Evolutionary conservation across 2,888 invertebrate species (phyloP).

Genomic region (Chorisops tibialis): DNA sequence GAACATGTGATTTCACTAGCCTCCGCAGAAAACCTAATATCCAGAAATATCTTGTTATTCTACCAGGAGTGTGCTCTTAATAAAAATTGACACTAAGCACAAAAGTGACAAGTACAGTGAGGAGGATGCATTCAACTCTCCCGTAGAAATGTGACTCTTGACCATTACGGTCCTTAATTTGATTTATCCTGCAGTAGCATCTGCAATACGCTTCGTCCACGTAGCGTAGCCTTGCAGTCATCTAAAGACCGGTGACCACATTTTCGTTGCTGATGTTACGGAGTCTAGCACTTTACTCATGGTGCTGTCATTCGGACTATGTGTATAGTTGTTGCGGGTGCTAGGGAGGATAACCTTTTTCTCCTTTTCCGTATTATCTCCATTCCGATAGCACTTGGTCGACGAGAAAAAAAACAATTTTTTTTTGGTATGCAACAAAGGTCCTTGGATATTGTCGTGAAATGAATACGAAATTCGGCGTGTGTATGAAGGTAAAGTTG

Average conservation of each 20-base stretch:
- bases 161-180: slow-evolving; percentile 24
- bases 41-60: no score
- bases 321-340: slow-evolving; percentile 13
- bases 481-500: neutral
- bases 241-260: slow-evolving; percentile 16
- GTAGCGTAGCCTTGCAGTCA: slow-evolving; percentile 3
- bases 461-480: slow-evolving; percentile 13
- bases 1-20: no score
- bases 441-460: neutral
- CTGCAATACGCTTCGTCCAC: slow-evolving; percentile 17
- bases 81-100: slow-evolving; percentile 22
- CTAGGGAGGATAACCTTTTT: neutral
- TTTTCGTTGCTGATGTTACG: slow-evolving; percentile 8
- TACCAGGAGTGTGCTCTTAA: slow-evolving; percentile 1
- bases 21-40: no score
- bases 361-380: neutral
- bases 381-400: neutral
- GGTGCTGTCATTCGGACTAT: neutral
- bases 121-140: slow-evolving; percentile 5
- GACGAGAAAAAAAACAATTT: neutral
- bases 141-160: slow-evolving; percentile 17
- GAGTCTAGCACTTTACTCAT: neutral
- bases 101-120: slow-evolving; percentile 16
- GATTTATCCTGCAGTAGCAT: slow-evolving; percentile 25
- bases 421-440: slow-evolving; percentile 16